These are phyloP conservation scores for Hypothenemus hampei DNA, from an alignment of 1,140 invertebrate genomes.

Conservation along the genomic window DNA sequence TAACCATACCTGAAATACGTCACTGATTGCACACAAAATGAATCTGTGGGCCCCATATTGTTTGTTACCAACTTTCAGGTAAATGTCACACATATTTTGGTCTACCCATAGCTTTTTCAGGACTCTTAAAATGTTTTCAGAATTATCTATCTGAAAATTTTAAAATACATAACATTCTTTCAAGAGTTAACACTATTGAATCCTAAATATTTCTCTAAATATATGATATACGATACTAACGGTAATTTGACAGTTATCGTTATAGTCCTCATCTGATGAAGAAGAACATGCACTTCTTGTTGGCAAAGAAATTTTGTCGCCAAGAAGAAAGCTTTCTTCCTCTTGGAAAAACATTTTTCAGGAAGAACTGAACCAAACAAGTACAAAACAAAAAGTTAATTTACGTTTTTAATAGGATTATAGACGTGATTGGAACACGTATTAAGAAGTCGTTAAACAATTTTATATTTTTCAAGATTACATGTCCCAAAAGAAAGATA, in stretches of 20 bases:
- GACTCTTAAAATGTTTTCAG: conserved; percentile 37
- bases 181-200: background rate
- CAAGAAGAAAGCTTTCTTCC: conserved; percentile 8
- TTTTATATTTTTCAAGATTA: too few relatives aligned
- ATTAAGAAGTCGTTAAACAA: too few relatives aligned
- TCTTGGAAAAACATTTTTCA: conserved; percentile 19
- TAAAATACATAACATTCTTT: background rate
- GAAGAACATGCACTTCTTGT: conserved; percentile 16
- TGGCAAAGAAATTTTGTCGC: conserved; percentile 2
- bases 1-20: conserved; percentile 82
- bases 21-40: conserved; percentile 90
- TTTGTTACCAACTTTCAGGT: conserved; percentile 45
- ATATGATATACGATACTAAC: background rate
- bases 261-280: conserved; percentile 19
- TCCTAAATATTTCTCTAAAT: background rate
- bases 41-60: conserved; percentile 85
- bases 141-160: conserved; percentile 37
- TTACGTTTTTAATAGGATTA: too few relatives aligned
- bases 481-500: too few relatives aligned
- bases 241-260: conserved; percentile 23
- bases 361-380: too few relatives aligned
- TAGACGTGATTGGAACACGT: too few relatives aligned
- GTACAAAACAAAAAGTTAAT: too few relatives aligned
- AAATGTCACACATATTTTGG: conserved; percentile 42
- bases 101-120: conserved; percentile 39